These are phyloP conservation scores for Mohoua ochrocephala DNA, from an alignment of 2,113 vertebrate species.

Conservation along the genomic window DNA sequence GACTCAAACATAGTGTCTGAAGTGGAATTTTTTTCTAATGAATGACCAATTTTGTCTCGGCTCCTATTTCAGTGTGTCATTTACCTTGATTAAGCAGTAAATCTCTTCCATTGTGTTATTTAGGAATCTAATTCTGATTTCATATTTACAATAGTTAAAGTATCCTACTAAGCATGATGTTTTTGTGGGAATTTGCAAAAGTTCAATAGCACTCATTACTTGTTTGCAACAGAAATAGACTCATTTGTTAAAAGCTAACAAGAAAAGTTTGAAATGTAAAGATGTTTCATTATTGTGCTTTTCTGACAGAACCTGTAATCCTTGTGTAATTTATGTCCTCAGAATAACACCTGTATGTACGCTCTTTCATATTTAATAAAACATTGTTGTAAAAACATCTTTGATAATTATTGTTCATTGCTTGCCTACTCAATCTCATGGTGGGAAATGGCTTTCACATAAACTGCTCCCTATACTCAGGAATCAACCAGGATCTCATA, in stretches of 20 bases:
- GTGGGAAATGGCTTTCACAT: not conserved
- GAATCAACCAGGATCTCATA: not conserved
- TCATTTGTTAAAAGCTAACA: constrained; percentile 54
- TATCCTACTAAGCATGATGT: constrained; percentile 51
- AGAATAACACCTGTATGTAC: constrained; percentile 42
- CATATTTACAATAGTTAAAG: constrained; percentile 38
- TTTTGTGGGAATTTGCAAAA: constrained; percentile 46
- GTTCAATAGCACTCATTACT: constrained; percentile 54
- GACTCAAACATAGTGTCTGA: constrained; percentile 10
- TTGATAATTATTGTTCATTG: not conserved
- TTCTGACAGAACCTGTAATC: constrained; percentile 49
- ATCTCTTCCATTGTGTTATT: constrained; percentile 28
- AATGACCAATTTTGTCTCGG: constrained; percentile 28
- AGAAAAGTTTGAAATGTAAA: constrained; percentile 51
- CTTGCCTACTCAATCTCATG: not conserved
- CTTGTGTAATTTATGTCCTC: constrained; percentile 59
- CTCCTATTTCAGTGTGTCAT: constrained; percentile 43
- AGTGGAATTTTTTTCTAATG: constrained; percentile 1
- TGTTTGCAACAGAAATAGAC: constrained; percentile 49
- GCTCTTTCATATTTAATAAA: constrained; percentile 65
- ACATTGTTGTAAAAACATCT: constrained; percentile 39
- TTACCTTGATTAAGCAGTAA: constrained; percentile 50
- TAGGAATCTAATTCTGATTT: constrained; percentile 42
- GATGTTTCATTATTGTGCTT: constrained; percentile 51
- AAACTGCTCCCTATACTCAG: not conserved